Conservation (phyloP, 2,113 vertebrate species). For the Stomatorhinus ivindoensis region DNA sequence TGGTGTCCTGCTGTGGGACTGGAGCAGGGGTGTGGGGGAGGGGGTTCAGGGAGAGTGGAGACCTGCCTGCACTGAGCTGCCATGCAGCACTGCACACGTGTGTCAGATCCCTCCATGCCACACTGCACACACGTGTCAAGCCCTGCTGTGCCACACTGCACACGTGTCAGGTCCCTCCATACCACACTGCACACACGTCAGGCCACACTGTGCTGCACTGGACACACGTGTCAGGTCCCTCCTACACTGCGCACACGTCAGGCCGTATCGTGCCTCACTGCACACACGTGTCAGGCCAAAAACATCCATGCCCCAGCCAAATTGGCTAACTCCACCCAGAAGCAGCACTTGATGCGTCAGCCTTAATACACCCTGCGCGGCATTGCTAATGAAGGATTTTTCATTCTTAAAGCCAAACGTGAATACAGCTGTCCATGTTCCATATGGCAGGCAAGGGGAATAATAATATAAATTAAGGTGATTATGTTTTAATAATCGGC, state of each 20-base stretch:
- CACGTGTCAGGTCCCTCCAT: background rate
- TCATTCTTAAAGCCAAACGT: background rate
- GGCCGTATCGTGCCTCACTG: accelerated
- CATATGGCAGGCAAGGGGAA: background rate
- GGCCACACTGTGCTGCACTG: too few species aligned
- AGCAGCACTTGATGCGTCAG: background rate
- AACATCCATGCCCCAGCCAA: background rate
- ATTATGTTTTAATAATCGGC: background rate
- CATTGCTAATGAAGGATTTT: background rate
- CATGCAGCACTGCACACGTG: background rate
- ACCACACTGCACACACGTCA: background rate
- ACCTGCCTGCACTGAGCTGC: background rate
- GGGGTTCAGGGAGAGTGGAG: background rate
- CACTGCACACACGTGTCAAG: background rate
- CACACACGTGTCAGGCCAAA: background rate
- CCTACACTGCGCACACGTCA: too few species aligned
- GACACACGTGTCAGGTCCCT: too few species aligned
- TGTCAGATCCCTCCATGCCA: background rate
- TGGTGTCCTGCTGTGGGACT: background rate
- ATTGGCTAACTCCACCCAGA: background rate
- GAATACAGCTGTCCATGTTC: background rate
- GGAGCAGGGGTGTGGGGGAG: background rate
- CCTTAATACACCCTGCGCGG: background rate
- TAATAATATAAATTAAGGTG: background rate
- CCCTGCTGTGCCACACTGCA: background rate